Percentiles rank a stretch among this genome's conserved stretches.
These are phyloP conservation scores for Sphyrna mokarran DNA, from an alignment of 2,113 vertebrate species.

Conservation along the genomic window DNA sequence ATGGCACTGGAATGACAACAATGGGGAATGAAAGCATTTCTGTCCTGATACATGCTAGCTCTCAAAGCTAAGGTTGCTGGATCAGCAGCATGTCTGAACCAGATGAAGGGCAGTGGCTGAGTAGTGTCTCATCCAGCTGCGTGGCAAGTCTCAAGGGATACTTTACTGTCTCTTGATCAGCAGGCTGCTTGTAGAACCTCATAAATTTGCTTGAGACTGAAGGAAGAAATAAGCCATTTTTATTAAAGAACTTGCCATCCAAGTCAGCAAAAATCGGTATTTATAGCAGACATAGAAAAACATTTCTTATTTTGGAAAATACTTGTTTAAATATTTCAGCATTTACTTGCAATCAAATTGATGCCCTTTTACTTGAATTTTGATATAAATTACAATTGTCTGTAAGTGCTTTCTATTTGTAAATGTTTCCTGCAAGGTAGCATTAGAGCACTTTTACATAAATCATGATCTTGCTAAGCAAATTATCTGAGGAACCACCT, in stretches of 20 bases:
- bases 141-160: constrained; percentile 22
- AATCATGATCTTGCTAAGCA: constrained; percentile 18
- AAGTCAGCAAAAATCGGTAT: constrained; percentile 32
- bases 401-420: not conserved
- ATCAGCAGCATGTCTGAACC: constrained; percentile 27
- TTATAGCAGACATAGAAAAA: constrained; percentile 7
- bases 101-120: constrained; percentile 35
- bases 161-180: constrained; percentile 29
- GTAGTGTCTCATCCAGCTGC: constrained; percentile 19
- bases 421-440: constrained; percentile 15
- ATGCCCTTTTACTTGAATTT: not conserved
- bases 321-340: not conserved
- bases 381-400: constrained; percentile 29
- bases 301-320: constrained; percentile 25
- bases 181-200: constrained; percentile 14
- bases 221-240: constrained; percentile 31
- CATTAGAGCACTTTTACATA: constrained; percentile 6
- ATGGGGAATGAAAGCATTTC: not conserved
- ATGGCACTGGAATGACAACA: not conserved
- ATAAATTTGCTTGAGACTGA: constrained; percentile 35
- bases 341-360: not conserved
- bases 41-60: too few relatives aligned
- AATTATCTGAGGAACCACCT: not conserved
- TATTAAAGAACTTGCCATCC: constrained; percentile 25
- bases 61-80: constrained; percentile 1